Evolutionary conservation across 2,113 vertebrate species (phyloP).

Genomic region (Apeltes quadracus): DNA sequence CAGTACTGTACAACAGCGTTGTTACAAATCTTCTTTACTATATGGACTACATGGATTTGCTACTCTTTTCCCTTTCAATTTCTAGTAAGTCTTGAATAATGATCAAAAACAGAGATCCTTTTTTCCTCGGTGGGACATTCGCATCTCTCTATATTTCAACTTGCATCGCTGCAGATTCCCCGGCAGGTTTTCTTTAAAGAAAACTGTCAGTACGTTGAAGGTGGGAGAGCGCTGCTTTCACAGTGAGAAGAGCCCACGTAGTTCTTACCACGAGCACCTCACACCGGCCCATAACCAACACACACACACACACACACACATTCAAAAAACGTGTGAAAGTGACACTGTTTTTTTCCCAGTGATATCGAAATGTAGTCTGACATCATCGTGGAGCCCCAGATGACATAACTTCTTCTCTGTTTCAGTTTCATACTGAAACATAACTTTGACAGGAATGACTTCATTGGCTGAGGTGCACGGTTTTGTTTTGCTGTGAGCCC

Average conservation of each 20-base stretch:
- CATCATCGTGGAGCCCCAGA: not conserved
- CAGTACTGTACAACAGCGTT: not conserved
- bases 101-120: not conserved
- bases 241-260: conserved; percentile 18
- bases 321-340: conserved; percentile 14
- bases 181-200: conserved; percentile 26
- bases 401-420: conserved; percentile 4
- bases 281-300: not conserved
- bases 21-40: not conserved
- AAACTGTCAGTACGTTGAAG: conserved; percentile 1
- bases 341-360: not conserved
- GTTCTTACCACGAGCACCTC: conserved; percentile 6
- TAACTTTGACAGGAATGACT: conserved; percentile 19
- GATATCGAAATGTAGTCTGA: not conserved
- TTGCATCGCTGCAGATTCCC: conserved; percentile 19
- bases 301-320: not conserved
- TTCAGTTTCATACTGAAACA: conserved; percentile 1
- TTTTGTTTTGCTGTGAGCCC: conserved; percentile 28
- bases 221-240: conserved; percentile 12
- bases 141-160: conserved; percentile 3
- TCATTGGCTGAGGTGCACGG: not conserved
- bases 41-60: not conserved
- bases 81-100: not conserved
- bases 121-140: conserved; percentile 8
- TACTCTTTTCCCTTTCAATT: not conserved